phyloP scores from a whole-genome alignment of 1,140 invertebrate species.

The Polypedilum pembai region DNA sequence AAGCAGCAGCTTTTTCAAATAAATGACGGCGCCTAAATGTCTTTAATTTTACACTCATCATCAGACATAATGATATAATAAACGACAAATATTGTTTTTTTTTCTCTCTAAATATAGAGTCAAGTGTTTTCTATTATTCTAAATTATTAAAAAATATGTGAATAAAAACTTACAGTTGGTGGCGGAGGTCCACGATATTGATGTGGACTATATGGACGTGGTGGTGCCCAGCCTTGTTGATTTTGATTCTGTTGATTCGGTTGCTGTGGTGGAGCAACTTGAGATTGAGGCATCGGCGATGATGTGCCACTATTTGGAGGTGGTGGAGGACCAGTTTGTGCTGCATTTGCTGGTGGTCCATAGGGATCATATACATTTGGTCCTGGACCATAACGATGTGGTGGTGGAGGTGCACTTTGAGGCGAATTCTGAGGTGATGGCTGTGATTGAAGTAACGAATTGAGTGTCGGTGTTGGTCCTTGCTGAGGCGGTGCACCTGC shows the following conservation, averaged over 20 bases:
- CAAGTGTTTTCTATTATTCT: background rate
- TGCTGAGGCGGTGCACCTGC: constrained; percentile 52
- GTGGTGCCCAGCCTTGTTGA: constrained; percentile 42
- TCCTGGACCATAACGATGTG: constrained; percentile 38
- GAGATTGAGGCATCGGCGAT: constrained; percentile 35
- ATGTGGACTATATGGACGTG: constrained; percentile 41
- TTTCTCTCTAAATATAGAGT: background rate
- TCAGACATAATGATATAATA: constrained; percentile 21
- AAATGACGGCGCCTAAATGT: constrained; percentile 23
- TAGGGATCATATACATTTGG: constrained; percentile 43
- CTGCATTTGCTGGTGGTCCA: constrained; percentile 32
- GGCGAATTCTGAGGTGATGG: constrained; percentile 49
- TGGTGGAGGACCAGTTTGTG: constrained; percentile 37
- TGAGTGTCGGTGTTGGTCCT: constrained; percentile 83
- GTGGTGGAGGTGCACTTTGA: constrained; percentile 38
- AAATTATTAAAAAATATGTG: background rate
- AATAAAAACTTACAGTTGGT: constrained; percentile 27
- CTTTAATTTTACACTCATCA: constrained; percentile 21
- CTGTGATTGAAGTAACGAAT: constrained; percentile 78
- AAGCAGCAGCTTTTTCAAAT: background rate
- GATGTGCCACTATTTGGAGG: constrained; percentile 46
- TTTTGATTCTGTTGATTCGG: constrained; percentile 32
- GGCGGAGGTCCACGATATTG: constrained; percentile 37
- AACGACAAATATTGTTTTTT: background rate
- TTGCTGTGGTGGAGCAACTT: constrained; percentile 25